Evolutionary conservation across 2,113 vertebrate genomes (phyloP).

Genomic region (Gopherus flavomarginatus): DNA sequence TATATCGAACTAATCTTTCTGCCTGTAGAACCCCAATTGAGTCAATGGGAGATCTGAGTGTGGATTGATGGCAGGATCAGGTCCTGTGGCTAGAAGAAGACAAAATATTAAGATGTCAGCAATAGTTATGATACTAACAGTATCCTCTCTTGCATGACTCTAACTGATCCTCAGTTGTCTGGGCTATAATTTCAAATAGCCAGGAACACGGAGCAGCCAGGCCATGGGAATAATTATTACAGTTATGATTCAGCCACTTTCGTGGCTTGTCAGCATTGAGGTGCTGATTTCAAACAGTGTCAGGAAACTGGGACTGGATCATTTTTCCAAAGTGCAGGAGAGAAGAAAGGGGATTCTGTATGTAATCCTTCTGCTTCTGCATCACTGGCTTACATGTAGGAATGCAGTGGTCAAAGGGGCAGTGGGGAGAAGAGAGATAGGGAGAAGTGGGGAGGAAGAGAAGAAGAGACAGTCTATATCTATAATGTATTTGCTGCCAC

Average conservation of each 20-base stretch:
- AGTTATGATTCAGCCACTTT: background rate
- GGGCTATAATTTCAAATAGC: background rate
- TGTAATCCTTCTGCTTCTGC: background rate
- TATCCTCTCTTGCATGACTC: background rate
- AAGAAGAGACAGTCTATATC: background rate
- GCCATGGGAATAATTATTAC: background rate
- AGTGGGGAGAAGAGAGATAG: background rate
- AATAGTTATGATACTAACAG: background rate
- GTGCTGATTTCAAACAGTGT: background rate
- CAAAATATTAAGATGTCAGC: background rate
- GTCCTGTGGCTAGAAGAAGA: background rate
- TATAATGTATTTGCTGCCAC: background rate
- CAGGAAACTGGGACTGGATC: background rate
- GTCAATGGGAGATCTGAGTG: constrained; percentile 5
- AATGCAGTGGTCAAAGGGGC: background rate
- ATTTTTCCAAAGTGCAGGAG: background rate
- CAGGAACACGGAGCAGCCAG: background rate
- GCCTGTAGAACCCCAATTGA: constrained; percentile 20
- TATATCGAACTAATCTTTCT: background rate
- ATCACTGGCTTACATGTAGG: background rate
- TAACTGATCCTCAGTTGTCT: background rate
- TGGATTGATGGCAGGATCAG: background rate
- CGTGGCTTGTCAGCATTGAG: background rate
- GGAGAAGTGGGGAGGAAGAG: background rate
- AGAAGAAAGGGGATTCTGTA: background rate